Conservation (phyloP, 2,113 vertebrate genomes). For the Erpornis zantholeuca region DNA sequence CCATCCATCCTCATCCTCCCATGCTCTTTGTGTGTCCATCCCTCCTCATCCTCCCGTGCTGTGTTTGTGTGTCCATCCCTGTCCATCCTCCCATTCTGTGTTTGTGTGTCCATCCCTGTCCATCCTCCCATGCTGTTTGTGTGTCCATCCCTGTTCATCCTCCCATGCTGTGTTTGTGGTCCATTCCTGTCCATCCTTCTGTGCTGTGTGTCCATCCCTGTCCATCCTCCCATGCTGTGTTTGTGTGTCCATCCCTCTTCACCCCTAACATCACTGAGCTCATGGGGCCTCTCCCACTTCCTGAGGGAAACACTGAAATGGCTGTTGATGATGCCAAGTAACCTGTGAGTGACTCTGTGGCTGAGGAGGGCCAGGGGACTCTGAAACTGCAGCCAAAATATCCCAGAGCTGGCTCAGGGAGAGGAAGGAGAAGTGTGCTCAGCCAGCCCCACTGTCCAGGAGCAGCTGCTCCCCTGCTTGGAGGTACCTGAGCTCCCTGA, state of each 20-base stretch:
- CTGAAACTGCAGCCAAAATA: not conserved
- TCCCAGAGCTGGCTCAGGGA: not conserved
- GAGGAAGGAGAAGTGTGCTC: accelerated
- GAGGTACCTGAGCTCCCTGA: slow-evolving; percentile 60
- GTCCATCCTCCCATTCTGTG: not conserved
- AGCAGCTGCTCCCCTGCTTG: slow-evolving; percentile 36
- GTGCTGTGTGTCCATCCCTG: not conserved
- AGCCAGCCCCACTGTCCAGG: not conserved
- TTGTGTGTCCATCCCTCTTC: slow-evolving; percentile 10
- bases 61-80: not conserved
- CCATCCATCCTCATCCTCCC: too few relatives aligned
- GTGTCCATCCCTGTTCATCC: not conserved
- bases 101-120: not conserved
- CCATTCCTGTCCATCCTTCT: not conserved
- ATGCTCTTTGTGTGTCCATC: not conserved
- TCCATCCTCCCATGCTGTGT: not conserved
- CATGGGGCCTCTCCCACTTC: not conserved
- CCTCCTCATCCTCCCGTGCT: not conserved
- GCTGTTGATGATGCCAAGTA: not conserved
- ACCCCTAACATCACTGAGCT: not conserved
- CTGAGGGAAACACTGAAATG: not conserved
- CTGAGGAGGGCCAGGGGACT: not conserved
- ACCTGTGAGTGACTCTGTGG: not conserved
- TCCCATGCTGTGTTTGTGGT: not conserved
- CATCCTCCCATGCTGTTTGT: not conserved